Base-by-base conservation (phyloP, 1,140 invertebrate genomes). In the Phocides pigmalion region DNA sequence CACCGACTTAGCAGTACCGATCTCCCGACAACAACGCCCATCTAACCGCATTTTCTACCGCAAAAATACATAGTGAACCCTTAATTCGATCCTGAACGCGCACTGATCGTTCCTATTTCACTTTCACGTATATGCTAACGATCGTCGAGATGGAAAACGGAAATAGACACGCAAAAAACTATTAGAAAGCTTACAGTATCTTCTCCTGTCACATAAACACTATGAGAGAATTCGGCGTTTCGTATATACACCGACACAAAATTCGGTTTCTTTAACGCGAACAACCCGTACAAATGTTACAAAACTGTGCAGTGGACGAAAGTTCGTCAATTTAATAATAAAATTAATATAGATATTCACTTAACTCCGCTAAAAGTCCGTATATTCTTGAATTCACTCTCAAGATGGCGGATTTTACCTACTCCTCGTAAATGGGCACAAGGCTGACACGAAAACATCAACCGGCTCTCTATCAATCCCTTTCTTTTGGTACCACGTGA, bases 381-480 rank as follows among this genome's bases (percentile, higher is more conserved):
- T 81, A 88, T 86, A 90, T 87, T 89, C 84, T 89, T 91, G 86
- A 91, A 91, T 89, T 84, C 86, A 90, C 87, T 92, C 89, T 91
- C 89, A 92, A 92, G 90, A 92, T 92, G 90, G 90, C 90, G 89
- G 90, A 91, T 89, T 90, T 90, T 89, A 89, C 87, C 86, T 90
- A 91, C 85, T 89, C 79, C 82, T 89, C 85, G 85, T 89, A 90
- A 91, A 91, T 89, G 89, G 86, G 89, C 82, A 91, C 90, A 91
- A 90, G 86, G 90, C 88, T 92, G 90, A 90, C 90, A 92, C 86
- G 88, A 89, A 87, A 90, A 89, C 90, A 91, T 89, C 85, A 89
- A 89, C 87, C 87, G 83, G 82, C 87, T 83, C 85, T 88, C 80
- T 87, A 87, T 82, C 80, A 82, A 83, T 89, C 87, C 76, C 79